phyloP scores from a whole-genome alignment of 1,140 invertebrate genomes.

The Diuraphis noxia region DNA sequence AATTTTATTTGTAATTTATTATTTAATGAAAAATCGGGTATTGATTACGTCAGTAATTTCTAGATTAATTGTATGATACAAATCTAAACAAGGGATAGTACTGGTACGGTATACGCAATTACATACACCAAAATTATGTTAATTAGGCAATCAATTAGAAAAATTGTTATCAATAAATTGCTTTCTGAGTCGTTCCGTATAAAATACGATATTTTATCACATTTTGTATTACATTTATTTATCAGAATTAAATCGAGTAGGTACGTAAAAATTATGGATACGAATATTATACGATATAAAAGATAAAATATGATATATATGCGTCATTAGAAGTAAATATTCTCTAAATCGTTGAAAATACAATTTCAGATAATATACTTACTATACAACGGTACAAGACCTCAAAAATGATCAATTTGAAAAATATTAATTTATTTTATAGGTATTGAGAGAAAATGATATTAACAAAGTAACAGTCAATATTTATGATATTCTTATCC shows the following conservation, averaged over 20 bases:
- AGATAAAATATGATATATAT: neutral
- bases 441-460: neutral
- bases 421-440: neutral
- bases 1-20: neutral
- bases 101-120: neutral
- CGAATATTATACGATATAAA: too few species aligned
- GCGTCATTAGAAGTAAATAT: neutral
- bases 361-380: neutral
- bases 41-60: neutral
- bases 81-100: neutral
- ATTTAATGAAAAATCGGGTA: neutral
- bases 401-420: neutral
- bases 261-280: too few species aligned
- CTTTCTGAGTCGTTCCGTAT: neutral
- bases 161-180: neutral
- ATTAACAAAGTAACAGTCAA: neutral
- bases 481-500: too few species aligned
- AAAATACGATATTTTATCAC: too few species aligned
- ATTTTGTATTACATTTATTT: too few species aligned
- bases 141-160: neutral
- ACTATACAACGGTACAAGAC: neutral
- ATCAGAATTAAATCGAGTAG: too few species aligned
- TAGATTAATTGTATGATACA: neutral
- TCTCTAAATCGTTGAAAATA: neutral
- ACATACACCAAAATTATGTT: neutral